Base-by-base conservation (phyloP, 2,113 vertebrate species). In the Pimephales promelas region DNA sequence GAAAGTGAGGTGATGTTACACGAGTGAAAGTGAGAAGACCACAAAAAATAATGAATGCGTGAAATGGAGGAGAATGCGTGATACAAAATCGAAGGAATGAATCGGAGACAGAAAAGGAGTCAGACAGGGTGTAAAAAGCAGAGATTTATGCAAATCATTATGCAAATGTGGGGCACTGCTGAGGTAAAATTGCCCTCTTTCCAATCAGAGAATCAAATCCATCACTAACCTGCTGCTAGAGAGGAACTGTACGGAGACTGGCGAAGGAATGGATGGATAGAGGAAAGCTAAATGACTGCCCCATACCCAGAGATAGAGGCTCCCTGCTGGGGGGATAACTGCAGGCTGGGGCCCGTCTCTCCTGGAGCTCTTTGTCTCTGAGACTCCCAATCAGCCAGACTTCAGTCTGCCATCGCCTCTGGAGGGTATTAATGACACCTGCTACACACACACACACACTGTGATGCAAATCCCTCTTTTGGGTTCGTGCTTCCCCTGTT, bases 141-240 rank as follows among this genome's bases (percentile, higher is more conserved):
- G 71, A 59, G 71, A 79, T 77, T 86, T 84, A 88, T 80, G 79
- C 83, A 85, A 89, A 88, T 88, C 83, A 88, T 83, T 49, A 89
- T 89, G 88, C 81, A 89, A 89, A 89, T 89, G 62, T 82, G 81
- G 45, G 72, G 79, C 57, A 81, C 84, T 49, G 82, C 18, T 66
- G 82, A 88, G 84, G 86, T 86, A 86, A 88, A 86, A 84, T 85
- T 89, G 86, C 89, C 86, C 86, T 86, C 66, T 88, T 75, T 75
- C 84, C 85, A 84, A 88, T 88, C 86, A 83, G 85, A 70, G 81
- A 84, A 84, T 84, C 83, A 87, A 86, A 89, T 87, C 84, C 86
- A 84, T 87, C 86, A 84, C 82, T 66, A 81, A 56, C 71, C 74
- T 77, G 52, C 83, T 76, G 83, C 74, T 68, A 80, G 47, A 57